phyloP scores from a whole-genome alignment of 2,888 invertebrate genomes.

The Sinentomon sp. region DNA sequence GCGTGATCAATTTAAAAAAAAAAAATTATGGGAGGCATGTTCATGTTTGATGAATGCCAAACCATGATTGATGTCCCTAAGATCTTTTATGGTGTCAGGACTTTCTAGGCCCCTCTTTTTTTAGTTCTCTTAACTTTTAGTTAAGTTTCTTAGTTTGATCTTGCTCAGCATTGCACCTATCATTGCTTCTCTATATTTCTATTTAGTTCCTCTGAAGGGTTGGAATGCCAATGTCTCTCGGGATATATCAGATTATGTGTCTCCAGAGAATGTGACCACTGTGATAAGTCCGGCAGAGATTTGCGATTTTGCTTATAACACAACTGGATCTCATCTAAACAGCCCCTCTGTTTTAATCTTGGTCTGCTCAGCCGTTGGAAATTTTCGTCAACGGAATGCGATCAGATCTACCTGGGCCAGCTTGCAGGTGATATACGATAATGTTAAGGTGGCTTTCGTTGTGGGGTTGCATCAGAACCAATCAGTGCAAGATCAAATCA shows the following conservation, averaged over 20 bases:
- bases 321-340: conserved; percentile 13
- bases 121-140: too few species aligned
- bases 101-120: too few species aligned
- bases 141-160: too few species aligned
- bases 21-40: too few species aligned
- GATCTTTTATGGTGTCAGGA: too few species aligned
- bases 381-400: conserved; percentile 34
- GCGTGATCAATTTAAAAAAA: too few species aligned
- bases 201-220: conserved; percentile 22
- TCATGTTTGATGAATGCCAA: too few species aligned
- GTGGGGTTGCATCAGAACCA: conserved; percentile 31
- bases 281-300: conserved; percentile 23
- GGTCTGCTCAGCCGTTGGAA: conserved; percentile 39
- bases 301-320: conserved; percentile 13
- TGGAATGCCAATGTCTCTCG: conserved; percentile 47
- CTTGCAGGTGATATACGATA: conserved; percentile 20
- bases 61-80: too few species aligned
- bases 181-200: not conserved
- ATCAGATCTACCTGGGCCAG: conserved; percentile 42
- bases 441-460: conserved; percentile 26
- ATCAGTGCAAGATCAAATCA: conserved; percentile 31
- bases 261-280: conserved; percentile 36
- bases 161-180: too few species aligned
- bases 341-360: conserved; percentile 31
- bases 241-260: conserved; percentile 39